A percentile compares a stretch with the other conserved stretches of the same genome.
phyloP scores from a whole-genome alignment of 2,113 vertebrate species.

The Silurus asotus region DNA sequence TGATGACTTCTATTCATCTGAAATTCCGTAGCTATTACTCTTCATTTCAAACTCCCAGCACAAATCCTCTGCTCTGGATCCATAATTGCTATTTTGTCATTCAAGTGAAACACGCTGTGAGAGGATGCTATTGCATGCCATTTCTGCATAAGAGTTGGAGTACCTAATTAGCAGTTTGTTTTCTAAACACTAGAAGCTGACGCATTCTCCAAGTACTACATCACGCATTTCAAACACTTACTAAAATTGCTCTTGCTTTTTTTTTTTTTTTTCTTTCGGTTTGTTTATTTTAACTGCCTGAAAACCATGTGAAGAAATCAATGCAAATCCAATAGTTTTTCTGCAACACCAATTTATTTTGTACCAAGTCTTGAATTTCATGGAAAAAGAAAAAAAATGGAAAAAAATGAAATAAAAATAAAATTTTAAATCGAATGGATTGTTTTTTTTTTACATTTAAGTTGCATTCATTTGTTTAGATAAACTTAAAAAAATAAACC shows the following conservation, averaged over 20 bases:
- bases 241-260: background rate
- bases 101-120: slow-evolving; percentile 16
- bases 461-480: too few species aligned
- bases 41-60: background rate
- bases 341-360: background rate
- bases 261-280: background rate
- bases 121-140: slow-evolving; percentile 13
- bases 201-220: background rate
- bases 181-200: slow-evolving; percentile 32
- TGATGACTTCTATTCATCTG: slow-evolving; percentile 36
- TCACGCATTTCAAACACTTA: slow-evolving; percentile 23
- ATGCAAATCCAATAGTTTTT: background rate
- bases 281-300: background rate
- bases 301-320: background rate
- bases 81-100: slow-evolving; percentile 39
- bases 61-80: slow-evolving; percentile 1
- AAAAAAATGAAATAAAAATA: background rate
- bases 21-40: slow-evolving; percentile 4
- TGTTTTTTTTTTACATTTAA: too few species aligned
- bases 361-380: background rate
- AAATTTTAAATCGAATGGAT: too few species aligned
- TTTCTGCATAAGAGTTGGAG: slow-evolving; percentile 10
- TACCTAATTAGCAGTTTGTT: slow-evolving; percentile 42
- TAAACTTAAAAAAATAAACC: too few species aligned
- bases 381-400: too few species aligned